phyloP scores from a whole-genome alignment of 2,797 vertebrate genomes.

The Hemibagrus guttatus region DNA sequence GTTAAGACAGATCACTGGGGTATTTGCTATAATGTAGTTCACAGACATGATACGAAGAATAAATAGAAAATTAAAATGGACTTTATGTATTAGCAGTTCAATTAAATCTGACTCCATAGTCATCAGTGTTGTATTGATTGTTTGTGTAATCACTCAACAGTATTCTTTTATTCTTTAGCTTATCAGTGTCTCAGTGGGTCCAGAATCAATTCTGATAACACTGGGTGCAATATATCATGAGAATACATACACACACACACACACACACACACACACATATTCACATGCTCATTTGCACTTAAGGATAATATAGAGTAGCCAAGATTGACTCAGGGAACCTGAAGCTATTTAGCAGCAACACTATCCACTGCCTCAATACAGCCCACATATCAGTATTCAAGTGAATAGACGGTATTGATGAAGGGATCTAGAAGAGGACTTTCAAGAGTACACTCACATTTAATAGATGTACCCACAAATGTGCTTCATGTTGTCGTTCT shows the following conservation, averaged over 20 bases:
- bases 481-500: slow-evolving; percentile 9
- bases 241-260: neutral
- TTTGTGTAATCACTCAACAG: neutral
- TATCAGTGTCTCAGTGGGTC: neutral
- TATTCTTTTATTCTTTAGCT: neutral
- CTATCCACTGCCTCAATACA: too few species aligned
- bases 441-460: neutral
- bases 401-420: slow-evolving; percentile 2
- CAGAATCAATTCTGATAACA: neutral
- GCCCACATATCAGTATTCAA: slow-evolving; percentile 15
- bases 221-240: neutral
- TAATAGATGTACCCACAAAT: slow-evolving; percentile 4
- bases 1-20: neutral
- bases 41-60: neutral
- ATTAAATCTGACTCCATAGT: neutral
- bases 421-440: neutral
- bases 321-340: neutral
- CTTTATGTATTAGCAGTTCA: neutral
- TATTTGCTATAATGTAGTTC: neutral
- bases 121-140: neutral
- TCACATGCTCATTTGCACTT: neutral
- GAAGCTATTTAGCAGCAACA: neutral
- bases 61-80: neutral
- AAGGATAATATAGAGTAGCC: neutral
- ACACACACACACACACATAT: neutral